Percentiles rank a stretch among this genome's conserved stretches.
Evolutionary conservation across 1,140 invertebrate genomes (phyloP).

Genomic region (Acyrthosiphon pisum): DNA sequence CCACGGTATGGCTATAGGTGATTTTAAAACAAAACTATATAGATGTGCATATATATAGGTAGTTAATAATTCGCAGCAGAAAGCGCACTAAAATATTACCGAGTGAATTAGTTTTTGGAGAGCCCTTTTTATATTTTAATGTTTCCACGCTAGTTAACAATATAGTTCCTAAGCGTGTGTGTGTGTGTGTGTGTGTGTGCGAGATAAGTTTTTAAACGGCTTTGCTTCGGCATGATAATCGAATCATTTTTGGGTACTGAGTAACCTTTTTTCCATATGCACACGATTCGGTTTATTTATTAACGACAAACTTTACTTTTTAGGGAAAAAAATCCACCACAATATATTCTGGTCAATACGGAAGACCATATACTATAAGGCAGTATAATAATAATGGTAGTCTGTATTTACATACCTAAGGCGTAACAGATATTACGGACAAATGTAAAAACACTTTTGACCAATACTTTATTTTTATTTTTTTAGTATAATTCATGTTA

Average conservation of each 20-base stretch:
- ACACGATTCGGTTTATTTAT: not conserved
- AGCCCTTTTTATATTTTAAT: not conserved
- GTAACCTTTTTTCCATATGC: not conserved
- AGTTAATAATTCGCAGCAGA: not conserved
- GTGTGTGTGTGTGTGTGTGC: no score
- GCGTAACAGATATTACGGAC: no score
- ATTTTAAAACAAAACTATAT: not conserved
- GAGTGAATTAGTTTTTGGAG: not conserved
- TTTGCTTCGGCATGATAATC: not conserved
- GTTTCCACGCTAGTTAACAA: not conserved
- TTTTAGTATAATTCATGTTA: no score
- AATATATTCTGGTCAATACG: not conserved
- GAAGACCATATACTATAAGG: not conserved
- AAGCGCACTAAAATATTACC: not conserved
- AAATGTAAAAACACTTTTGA: not conserved
- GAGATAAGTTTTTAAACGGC: not conserved
- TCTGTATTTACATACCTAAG: not conserved
- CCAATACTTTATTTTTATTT: not conserved
- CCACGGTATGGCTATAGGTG: not conserved
- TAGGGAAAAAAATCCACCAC: not conserved
- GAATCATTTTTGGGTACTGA: not conserved
- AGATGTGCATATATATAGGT: not conserved
- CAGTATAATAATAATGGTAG: not conserved
- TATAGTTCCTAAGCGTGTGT: no score
- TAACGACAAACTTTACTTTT: not conserved